These are phyloP conservation scores for Metopolophium dirhodum DNA, from an alignment of 1,140 invertebrate genomes.

Conservation along the genomic window DNA sequence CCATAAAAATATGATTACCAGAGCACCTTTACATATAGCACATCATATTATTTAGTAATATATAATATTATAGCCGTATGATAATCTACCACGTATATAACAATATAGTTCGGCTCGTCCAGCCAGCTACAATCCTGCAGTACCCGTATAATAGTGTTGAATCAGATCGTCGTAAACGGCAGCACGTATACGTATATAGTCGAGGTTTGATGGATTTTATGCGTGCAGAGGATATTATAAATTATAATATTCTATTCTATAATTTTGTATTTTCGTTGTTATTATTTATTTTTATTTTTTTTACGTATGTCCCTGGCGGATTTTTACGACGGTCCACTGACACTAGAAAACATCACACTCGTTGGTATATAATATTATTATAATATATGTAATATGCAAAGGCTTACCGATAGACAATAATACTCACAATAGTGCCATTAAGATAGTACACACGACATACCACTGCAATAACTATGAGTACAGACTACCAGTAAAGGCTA, in stretches of 20 bases:
- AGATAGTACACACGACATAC: not conserved
- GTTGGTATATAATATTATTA: not conserved
- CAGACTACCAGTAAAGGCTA: not conserved
- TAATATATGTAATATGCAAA: not conserved
- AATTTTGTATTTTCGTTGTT: not conserved
- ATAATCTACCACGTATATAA: not conserved
- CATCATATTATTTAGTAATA: not conserved
- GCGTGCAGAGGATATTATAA: not conserved
- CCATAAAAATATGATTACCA: not conserved
- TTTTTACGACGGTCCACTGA: not conserved
- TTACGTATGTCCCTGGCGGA: not conserved
- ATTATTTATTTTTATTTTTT: not conserved
- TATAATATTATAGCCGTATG: not conserved
- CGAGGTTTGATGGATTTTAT: not conserved
- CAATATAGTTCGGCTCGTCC: not conserved
- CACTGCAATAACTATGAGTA: not conserved
- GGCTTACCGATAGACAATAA: not conserved
- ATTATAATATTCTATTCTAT: not conserved
- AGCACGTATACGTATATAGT: not conserved
- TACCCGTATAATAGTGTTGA: not conserved
- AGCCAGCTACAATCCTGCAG: not conserved
- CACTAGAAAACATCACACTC: not conserved
- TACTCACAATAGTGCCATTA: not conserved
- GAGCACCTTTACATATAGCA: not conserved
- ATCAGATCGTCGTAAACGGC: not conserved